A percentile compares a stretch with the other conserved stretches of the same genome.
phyloP scores from a whole-genome alignment of 2,113 vertebrate genomes.

The Delphinapterus leucas region DNA sequence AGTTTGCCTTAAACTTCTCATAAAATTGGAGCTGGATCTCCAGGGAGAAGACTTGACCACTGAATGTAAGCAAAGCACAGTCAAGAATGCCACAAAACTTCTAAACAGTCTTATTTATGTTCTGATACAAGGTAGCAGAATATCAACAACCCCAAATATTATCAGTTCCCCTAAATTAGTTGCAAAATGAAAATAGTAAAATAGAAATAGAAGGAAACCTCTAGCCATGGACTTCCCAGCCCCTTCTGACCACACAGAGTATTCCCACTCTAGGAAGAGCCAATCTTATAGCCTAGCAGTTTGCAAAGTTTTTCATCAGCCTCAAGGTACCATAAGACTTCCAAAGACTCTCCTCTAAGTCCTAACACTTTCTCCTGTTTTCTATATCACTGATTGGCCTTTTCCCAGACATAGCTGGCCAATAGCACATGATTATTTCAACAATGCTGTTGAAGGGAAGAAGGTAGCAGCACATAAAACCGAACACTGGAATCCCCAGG shows the following conservation, averaged over 20 bases:
- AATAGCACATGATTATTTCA: neutral
- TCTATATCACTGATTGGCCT: neutral
- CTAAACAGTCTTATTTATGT: neutral
- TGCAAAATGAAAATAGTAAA: slow-evolving; percentile 6
- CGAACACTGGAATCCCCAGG: neutral
- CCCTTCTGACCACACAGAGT: neutral
- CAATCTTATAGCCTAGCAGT: neutral
- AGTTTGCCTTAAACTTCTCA: neutral
- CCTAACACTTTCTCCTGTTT: neutral
- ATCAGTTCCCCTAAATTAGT: neutral
- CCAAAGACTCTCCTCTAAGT: neutral
- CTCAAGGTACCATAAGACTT: neutral
- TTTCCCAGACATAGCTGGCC: neutral
- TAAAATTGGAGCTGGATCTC: neutral
- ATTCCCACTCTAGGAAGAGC: neutral
- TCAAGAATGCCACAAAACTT: neutral
- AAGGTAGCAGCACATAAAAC: neutral
- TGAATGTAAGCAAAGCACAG: neutral
- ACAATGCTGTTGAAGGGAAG: neutral
- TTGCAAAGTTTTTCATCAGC: neutral
- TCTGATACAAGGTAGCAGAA: neutral
- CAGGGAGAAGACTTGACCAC: neutral
- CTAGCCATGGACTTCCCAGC: neutral
- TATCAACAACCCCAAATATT: neutral
- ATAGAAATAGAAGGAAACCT: neutral